Evolutionary conservation across 2,113 vertebrate genomes (phyloP), one percentile per base, ranked within the genome.

Genomic region (Neoarius graeffei): DNA sequence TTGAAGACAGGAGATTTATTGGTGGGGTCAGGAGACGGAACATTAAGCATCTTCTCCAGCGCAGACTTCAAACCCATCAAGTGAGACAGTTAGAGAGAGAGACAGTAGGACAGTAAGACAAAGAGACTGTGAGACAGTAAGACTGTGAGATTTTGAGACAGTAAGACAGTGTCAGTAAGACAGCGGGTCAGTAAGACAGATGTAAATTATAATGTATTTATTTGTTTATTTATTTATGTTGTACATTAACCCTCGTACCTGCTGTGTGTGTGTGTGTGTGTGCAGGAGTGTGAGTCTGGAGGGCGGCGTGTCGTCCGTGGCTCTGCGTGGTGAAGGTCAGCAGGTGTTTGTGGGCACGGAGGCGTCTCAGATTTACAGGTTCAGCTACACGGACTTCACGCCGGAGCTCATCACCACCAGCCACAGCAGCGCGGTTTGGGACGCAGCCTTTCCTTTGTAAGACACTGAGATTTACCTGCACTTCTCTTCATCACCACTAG

Each of bases 271-370:
- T 20, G 17, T 62, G 17, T 35, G 23, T 87, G 86, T 25, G 42
- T 54, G 91, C 79, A 99, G 97, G 92, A 93, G 93, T 83, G 93
- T 96, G 59, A 93, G 96, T 87, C 92, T 99, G 89, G 95, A 96
- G 81, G 96, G 97, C 19, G 94, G 93, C 0, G 91, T 98, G 88
- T 97, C 96, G 0, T 99, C 97, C 10, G 95, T 98, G 80, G 91
- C 95, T 0, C 54, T 94, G 8, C 91, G 95, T 88, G 96, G 94
- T 81, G 95, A 97, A 64, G 96, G 94, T 0, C 95, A 96, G 79
- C 96, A 97, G 90, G 95, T 97, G 92, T 97, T 96, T 48, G 91
- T 95, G 0, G 97, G 97, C 48, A 98, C 97, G 0, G 94, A 95
- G 5, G 91, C 94, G 5, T 93, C 96, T 9, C 95, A 97, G 92